Percentiles rank a stretch among this genome's conserved stretches.
These are phyloP conservation scores for Amblyraja radiata DNA, from an alignment of 2,797 vertebrate species.

Conservation along the genomic window DNA sequence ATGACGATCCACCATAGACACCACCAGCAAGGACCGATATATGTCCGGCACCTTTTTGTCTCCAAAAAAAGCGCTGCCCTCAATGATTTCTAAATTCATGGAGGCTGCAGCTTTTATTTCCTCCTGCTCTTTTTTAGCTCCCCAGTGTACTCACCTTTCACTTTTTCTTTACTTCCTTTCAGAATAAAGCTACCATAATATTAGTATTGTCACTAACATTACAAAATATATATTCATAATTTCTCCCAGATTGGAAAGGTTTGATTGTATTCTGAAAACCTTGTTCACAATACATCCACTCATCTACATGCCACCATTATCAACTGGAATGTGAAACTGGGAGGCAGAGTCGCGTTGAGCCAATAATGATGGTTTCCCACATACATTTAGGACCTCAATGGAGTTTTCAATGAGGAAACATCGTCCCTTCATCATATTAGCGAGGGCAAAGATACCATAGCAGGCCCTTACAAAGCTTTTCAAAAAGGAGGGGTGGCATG, in stretches of 20 bases:
- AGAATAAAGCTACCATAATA: not conserved
- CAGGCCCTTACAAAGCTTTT: no score
- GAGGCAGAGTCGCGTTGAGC: not conserved
- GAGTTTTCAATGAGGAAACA: not conserved
- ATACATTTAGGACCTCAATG: not conserved
- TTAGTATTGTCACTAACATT: not conserved
- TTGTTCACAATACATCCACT: no score
- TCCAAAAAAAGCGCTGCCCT: no score
- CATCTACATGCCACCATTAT: not conserved
- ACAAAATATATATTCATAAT: not conserved
- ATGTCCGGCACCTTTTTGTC: no score
- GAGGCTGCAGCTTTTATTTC: not conserved
- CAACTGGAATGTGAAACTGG: not conserved
- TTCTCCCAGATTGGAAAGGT: not conserved
- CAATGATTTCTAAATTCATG: not conserved
- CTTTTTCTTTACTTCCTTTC: not conserved
- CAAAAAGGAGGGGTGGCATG: no score
- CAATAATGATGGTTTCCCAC: not conserved
- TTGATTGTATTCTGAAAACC: not conserved
- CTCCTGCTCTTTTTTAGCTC: not conserved
- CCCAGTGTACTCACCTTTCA: not conserved
- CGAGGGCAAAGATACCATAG: no score
- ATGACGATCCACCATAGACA: no score
- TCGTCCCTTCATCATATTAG: not conserved
- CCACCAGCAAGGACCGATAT: no score